Evolutionary conservation across 2,797 vertebrate species (phyloP), one percentile per base, ranked within the genome.

Genomic region (Bradypodion pumilum): DNA sequence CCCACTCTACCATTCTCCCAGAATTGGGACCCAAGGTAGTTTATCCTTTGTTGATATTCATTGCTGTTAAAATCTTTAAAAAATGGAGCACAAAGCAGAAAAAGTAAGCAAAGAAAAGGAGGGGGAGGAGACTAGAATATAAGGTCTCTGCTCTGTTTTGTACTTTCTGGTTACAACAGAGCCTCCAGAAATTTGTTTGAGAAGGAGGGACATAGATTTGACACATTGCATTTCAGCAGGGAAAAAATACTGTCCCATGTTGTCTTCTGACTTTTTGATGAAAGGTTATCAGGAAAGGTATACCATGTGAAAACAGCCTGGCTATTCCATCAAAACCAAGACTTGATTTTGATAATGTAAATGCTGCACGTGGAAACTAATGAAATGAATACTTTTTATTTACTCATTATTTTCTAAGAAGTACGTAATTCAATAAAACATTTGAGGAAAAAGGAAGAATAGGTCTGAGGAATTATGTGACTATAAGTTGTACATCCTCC

Each of bases 41-140:
- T 19, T 4, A 56, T 56, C 52, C 19, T 5, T 56, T 19, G 21
- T 2, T 21, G 13, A 56, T 23, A 19, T 68, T 32, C 13, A 29
- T 19, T 25, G 66, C 25, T 37, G 74, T 44, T 78, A 85, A 9
- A 56, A 1, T 0, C 0, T 76, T 56, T 77, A 76, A 82, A 86
- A 4, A 1, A 85, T 52, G 19, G 13, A 2, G 63, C 73, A 62
- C 1, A 0, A 10, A 81, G 87, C 37, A 13, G 52, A 10, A 23
- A 23, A 87, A 40, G 82, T 21, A 81, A 76, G 44, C 3, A 59
- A 49, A 74, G n/a, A 49, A 78, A 77, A 85, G 37, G 78, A n/a
- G 1, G 5, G 72, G 5, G 25, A 37, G 74, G 23, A 81, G 19
- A 44, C 75, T 3, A 62, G 15, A 12, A 12, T 2, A 7, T 2